Conservation (phyloP, 2,113 vertebrate genomes). For the Semicossyphus pulcher region DNA sequence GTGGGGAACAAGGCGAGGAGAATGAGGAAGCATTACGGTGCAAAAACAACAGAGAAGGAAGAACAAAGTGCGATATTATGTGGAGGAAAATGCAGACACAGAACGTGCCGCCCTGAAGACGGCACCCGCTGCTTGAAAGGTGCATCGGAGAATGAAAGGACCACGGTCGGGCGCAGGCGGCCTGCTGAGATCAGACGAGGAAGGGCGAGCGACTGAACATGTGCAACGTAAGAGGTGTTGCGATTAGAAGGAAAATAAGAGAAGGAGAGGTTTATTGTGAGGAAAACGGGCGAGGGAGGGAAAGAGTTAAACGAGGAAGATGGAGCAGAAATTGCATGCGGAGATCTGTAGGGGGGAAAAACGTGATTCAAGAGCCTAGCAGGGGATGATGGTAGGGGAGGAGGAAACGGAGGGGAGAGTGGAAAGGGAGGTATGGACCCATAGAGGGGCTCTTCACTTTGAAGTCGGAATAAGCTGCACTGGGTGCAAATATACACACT, state of each 20-base stretch:
- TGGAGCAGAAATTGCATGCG: slow-evolving; percentile 8
- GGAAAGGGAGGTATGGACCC: slow-evolving; percentile 22
- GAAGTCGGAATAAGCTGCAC: slow-evolving; percentile 44
- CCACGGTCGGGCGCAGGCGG: neutral
- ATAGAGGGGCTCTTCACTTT: slow-evolving; percentile 46
- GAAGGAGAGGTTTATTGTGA: slow-evolving; percentile 2
- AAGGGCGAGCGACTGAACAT: slow-evolving; percentile 4
- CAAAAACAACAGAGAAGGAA: slow-evolving; percentile 29
- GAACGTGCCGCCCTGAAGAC: neutral
- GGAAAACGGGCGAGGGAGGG: neutral
- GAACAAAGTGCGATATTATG: slow-evolving; percentile 25
- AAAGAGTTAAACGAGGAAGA: neutral
- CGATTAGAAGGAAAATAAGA: slow-evolving; percentile 33
- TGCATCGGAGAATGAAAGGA: slow-evolving; percentile 14
- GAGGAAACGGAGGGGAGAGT: slow-evolving; percentile 34
- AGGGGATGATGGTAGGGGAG: slow-evolving; percentile 27
- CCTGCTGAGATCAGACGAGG: slow-evolving; percentile 47
- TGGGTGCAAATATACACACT: slow-evolving; percentile 22
- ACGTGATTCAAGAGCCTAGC: slow-evolving; percentile 32
- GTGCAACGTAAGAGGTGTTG: slow-evolving; percentile 3
- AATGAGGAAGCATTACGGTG: slow-evolving; percentile 27
- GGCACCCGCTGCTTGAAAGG: neutral
- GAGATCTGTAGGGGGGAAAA: slow-evolving; percentile 15
- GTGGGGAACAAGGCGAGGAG: neutral
- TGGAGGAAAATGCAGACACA: slow-evolving; percentile 34